Percentiles rank a stretch among this genome's conserved stretches.
Conservation (phyloP, 2,888 invertebrate genomes). For the Pandemis cinnamomeana region DNA sequence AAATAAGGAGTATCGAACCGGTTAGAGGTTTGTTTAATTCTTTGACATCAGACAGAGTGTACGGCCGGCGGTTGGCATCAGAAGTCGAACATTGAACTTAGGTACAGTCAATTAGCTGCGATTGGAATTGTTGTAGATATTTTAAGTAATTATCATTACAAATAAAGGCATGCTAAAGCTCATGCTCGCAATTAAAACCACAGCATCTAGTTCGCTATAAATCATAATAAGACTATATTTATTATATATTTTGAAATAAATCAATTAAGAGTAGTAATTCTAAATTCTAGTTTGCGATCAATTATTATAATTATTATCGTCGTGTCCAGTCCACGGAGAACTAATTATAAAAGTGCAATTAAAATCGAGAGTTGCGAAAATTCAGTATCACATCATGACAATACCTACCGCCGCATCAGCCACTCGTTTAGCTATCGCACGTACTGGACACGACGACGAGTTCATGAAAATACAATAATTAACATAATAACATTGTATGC, state of each 20-base stretch:
- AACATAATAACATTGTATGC: slow-evolving; percentile 38
- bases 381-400: slow-evolving; percentile 14
- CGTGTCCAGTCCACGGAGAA: slow-evolving; percentile 31
- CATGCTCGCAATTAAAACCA: slow-evolving; percentile 33
- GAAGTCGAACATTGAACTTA: slow-evolving; percentile 5
- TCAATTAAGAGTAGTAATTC: slow-evolving; percentile 40
- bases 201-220: slow-evolving; percentile 40
- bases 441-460: slow-evolving; percentile 27
- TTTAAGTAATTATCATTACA: slow-evolving; percentile 38
- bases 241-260: slow-evolving; percentile 36
- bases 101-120: slow-evolving; percentile 29
- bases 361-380: slow-evolving; percentile 15
- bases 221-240: slow-evolving; percentile 35
- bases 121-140: slow-evolving; percentile 20
- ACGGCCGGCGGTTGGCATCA: slow-evolving; percentile 14
- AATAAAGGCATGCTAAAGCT: slow-evolving; percentile 26
- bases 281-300: slow-evolving; percentile 40
- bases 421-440: slow-evolving; percentile 2
- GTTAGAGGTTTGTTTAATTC: background rate
- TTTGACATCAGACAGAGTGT: slow-evolving; percentile 40
- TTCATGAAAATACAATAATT: slow-evolving; percentile 34
- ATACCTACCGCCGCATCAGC: slow-evolving; percentile 9
- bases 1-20: background rate
- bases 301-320: slow-evolving; percentile 36
- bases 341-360: slow-evolving; percentile 15